Base-by-base conservation (phyloP, 2,888 invertebrate species). In the Aethes cnicana region DNA sequence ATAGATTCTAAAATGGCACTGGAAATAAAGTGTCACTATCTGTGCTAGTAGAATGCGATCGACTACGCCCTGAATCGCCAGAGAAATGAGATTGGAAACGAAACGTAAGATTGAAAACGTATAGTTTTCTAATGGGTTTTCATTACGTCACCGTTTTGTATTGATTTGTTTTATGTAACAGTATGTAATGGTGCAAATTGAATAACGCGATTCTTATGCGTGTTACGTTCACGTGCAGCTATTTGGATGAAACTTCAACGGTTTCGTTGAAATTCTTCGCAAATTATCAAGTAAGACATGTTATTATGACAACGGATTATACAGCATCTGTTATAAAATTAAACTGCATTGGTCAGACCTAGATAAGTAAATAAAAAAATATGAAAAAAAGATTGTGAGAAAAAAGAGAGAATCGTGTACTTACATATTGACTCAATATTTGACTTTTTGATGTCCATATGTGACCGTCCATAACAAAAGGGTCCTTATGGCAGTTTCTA, bases 41-140 rank as follows among this genome's bases (percentile, higher is more conserved):
- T 63, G 59, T 64, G 63, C 62, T 64, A 64, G 61, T 55, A 63
- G 56, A 56, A 58, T n/a, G n/a, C n/a, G n/a, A 61, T 56, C 58
- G 57, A 63, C 60, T 57, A 56, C 55, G 53, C 53, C 53, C 37
- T 56, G 49, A 58, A 62, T 63, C 55, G 44, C 44, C 8, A 36
- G 20, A 47, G 35, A 17, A 30, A 37, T 41, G 21, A 20, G 39
- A 54, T 46, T 53, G 44, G 12, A 39, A 37, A 30, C 37, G 18
- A 37, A 36, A 16, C 35, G 42, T 35, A 17, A 43, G 46, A 52
- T 52, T 52, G 52, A 52, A 52, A 49, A 52, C n/a, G 39, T 44
- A 44, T 52, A 39, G 39, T 52, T 50, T 50, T 46, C 52, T 52
- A 46, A 52, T 52, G 18, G 37, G 11, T n/a, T 39, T 52, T 52